Base-by-base conservation (phyloP, 2,797 vertebrate genomes). In the Channa striata region DNA sequence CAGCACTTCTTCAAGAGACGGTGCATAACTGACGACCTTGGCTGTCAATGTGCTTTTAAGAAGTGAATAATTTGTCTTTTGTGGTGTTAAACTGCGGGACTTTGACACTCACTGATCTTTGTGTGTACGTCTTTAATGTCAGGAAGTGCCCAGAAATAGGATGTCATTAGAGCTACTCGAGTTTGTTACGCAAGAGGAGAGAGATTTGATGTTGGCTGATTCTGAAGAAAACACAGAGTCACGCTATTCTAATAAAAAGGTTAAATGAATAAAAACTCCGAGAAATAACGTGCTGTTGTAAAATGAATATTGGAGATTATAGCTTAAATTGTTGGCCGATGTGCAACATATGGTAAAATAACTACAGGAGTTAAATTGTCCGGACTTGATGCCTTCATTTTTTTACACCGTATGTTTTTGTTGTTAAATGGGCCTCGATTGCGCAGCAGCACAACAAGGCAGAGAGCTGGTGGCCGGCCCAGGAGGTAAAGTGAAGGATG, bases 401-500 rank as follows among this genome's bases (percentile, higher is more conserved):
- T 44, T 34, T 43, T 20, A 9, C 17, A 54, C 52, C 69, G 68
- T 68, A 59, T 43, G 21, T 43, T 17, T 11, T 19, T 56, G 46
- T 69, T 61, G 63, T 61, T 71, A 68, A 72, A 47, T 47, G 43
- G 33, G 34, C 16, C 34, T 58, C 77, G 67, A 83, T 84, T 72
- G 66, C 11, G 12, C 54, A 34, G 60, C 21, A 0, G 62, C 34
- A 20, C 65, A 59, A 33, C 72, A 44, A 65, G 68, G 57, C 20
- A 62, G 75, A 72, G 72, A 69, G 70, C 57, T 70, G 62, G 46
- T 6, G 65, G 44, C 50, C 47, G 69, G 59, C 64, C 65, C 5
- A 23, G 80, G 81, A 77, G 71, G 82, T 78, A 78, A 82, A 85
- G 68, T 78, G 81, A 67, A 34, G 70, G 59, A 71, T 60, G 72